phyloP scores from a whole-genome alignment of 2,888 invertebrate genomes.

The Branchipolynoe longqiensis region DNA sequence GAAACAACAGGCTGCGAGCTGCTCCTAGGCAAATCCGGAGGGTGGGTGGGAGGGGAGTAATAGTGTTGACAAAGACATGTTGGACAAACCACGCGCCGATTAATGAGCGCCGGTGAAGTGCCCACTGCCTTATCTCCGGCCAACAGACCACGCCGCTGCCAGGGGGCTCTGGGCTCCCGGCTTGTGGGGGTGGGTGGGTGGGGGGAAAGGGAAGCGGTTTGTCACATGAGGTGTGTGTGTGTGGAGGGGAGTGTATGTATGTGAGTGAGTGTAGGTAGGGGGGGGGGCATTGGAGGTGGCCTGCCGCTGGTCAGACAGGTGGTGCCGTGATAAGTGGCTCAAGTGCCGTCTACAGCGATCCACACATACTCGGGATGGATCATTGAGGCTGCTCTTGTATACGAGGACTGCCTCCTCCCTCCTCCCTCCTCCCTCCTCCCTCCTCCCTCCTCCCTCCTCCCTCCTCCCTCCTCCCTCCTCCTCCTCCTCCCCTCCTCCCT shows the following conservation, averaged over 20 bases:
- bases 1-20: conserved; percentile 25
- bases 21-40: background rate
- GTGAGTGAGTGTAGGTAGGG: background rate
- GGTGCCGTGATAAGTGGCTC: conserved; percentile 25
- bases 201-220: background rate
- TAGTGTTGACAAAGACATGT: conserved; percentile 51
- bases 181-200: background rate
- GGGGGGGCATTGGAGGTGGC: background rate
- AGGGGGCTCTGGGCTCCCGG: background rate
- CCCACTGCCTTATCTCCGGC: conserved; percentile 32
- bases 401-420: background rate
- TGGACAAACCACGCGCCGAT: conserved; percentile 29
- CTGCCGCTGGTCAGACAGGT: background rate
- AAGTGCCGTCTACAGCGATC: too few relatives aligned
- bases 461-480: background rate
- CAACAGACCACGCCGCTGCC: conserved; percentile 10
- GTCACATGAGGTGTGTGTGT: background rate
- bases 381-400: too few relatives aligned
- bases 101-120: conserved; percentile 35
- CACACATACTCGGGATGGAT: too few relatives aligned
- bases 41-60: background rate
- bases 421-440: background rate
- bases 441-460: background rate
- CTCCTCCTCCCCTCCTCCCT: too few relatives aligned
- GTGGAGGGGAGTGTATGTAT: background rate